phyloP scores from a whole-genome alignment of 2,888 invertebrate species.

The Cyaniris semiargus region DNA sequence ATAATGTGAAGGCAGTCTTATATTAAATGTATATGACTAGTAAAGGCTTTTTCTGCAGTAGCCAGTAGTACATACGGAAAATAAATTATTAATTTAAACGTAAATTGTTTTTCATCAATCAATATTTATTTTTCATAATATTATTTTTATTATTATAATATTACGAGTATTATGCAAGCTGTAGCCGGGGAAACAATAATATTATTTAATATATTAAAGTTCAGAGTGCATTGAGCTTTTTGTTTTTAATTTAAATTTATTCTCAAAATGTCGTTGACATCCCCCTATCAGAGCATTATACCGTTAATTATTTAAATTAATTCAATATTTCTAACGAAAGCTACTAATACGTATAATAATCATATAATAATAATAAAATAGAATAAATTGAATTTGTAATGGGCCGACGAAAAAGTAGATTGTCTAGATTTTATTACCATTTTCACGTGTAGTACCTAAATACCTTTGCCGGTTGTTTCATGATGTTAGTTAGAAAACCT shows the following conservation, averaged over 20 bases:
- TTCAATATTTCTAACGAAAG: neutral
- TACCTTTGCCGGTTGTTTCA: neutral
- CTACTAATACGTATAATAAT: constrained; percentile 16
- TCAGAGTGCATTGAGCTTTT: constrained; percentile 1
- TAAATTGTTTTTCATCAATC: no score
- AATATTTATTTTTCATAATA: no score
- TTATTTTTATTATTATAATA: no score
- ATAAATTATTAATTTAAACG: no score
- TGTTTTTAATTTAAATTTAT: constrained; percentile 7
- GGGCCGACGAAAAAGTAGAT: neutral
- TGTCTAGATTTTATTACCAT: neutral
- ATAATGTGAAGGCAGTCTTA: no score
- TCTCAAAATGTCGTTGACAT: constrained; percentile 12
- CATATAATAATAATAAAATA: constrained; percentile 4
- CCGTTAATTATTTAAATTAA: neutral
- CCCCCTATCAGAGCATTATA: neutral
- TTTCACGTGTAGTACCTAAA: neutral
- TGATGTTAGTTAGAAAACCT: neutral
- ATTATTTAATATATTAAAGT: neutral
- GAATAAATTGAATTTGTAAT: constrained; percentile 5
- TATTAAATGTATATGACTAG: no score
- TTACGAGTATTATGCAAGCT: neutral
- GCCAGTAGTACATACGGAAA: no score
- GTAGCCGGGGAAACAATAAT: neutral
- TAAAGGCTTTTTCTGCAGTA: no score